Conservation (phyloP, 1,140 invertebrate species). For the Tigriopus japonicus region DNA sequence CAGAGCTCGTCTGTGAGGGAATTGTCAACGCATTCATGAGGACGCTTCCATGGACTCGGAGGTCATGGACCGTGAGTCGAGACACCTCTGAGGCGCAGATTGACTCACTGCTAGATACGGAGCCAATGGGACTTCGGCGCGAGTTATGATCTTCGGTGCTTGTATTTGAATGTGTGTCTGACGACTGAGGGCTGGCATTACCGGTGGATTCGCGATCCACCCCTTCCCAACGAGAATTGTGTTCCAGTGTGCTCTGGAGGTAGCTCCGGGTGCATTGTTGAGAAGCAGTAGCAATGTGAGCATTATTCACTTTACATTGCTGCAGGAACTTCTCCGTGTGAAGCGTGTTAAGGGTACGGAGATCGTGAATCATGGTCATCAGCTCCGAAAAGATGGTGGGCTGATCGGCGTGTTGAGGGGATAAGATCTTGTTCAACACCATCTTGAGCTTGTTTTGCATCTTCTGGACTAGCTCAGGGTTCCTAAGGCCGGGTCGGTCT, state of each 20-base stretch:
- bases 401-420: slow-evolving; percentile 45
- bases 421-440: slow-evolving; percentile 62
- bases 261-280: not conserved
- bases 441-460: slow-evolving; percentile 73
- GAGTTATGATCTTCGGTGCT: not conserved
- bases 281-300: slow-evolving; percentile 3
- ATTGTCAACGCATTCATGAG: slow-evolving; percentile 18
- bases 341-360: slow-evolving; percentile 80
- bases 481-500: slow-evolving; percentile 75
- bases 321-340: slow-evolving; percentile 88
- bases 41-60: slow-evolving; percentile 3
- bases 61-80: slow-evolving; percentile 7
- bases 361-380: slow-evolving; percentile 81
- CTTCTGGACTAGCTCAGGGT: slow-evolving; percentile 71
- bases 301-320: slow-evolving; percentile 58
- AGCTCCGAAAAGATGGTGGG: slow-evolving; percentile 62
- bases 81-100: slow-evolving; percentile 39
- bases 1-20: slow-evolving; percentile 45
- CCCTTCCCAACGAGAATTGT: not conserved
- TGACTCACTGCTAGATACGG: slow-evolving; percentile 63
- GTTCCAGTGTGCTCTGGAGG: not conserved
- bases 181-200: slow-evolving; percentile 38
- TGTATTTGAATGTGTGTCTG: slow-evolving; percentile 34
- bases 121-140: slow-evolving; percentile 47
- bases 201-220: slow-evolving; percentile 16